phyloP scores from a whole-genome alignment of 2,113 vertebrate genomes.

The Lonchura striata region DNA sequence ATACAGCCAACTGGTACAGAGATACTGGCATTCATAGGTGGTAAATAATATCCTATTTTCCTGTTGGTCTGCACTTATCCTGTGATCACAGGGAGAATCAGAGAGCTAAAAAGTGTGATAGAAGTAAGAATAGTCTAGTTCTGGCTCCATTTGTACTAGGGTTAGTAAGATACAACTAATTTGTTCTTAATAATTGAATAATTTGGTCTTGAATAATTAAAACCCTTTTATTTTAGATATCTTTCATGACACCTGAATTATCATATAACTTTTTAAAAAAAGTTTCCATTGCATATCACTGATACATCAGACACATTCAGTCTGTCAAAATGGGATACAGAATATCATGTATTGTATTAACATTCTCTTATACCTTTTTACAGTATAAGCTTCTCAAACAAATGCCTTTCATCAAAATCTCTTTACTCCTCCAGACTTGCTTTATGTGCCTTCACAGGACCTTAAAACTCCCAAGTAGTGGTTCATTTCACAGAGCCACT shows the following conservation, averaged over 20 bases:
- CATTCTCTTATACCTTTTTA: background rate
- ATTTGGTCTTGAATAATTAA: background rate
- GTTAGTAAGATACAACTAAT: background rate
- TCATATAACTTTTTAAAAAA: accelerated
- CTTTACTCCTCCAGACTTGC: background rate
- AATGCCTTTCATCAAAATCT: background rate
- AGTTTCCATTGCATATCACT: background rate
- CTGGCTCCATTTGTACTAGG: background rate
- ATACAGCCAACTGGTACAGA: background rate
- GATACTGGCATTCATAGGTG: background rate
- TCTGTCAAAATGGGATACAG: background rate
- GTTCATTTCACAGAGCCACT: background rate
- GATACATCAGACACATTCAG: background rate
- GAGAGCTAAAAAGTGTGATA: background rate
- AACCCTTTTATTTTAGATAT: background rate
- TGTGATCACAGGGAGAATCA: background rate
- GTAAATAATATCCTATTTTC: background rate
- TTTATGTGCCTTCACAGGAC: background rate
- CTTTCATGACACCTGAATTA: background rate
- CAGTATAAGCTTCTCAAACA: background rate
- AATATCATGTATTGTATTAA: background rate
- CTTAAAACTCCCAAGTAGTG: background rate
- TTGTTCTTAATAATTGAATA: background rate
- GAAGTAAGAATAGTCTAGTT: background rate
- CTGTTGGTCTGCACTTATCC: background rate